Percentiles rank a stretch among this genome's conserved stretches.
Conservation (phyloP, 2,797 vertebrate genomes). For the Sternarchorhynchus goeldii region DNA sequence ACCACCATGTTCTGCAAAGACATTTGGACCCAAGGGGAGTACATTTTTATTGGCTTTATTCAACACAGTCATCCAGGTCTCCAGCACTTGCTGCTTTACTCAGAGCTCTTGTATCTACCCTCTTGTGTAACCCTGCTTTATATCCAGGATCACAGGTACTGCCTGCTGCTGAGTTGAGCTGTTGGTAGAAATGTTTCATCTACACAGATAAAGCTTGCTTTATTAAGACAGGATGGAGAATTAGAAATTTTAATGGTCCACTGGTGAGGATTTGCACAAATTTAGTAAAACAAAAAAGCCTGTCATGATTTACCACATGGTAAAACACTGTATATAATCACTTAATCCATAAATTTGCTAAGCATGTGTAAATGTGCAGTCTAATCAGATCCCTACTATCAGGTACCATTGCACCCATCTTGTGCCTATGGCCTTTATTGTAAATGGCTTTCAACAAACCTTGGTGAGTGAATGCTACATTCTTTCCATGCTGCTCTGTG, state of each 20-base stretch:
- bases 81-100: not conserved
- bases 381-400: not conserved
- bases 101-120: not conserved
- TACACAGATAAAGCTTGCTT: not conserved
- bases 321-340: not conserved
- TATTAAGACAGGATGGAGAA: not conserved
- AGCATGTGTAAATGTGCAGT: conserved; percentile 38
- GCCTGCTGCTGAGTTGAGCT: conserved; percentile 1
- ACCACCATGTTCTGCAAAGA: not conserved
- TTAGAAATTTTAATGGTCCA: not conserved
- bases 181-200: not conserved
- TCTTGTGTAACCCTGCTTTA: not conserved
- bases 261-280: not conserved
- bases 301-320: not conserved
- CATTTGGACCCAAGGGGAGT: not conserved
- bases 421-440: conserved; percentile 19
- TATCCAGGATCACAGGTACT: conserved; percentile 17
- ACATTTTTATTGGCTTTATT: not conserved
- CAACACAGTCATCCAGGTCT: not conserved
- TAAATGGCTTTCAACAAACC: conserved; percentile 12
- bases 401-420: conserved; percentile 12
- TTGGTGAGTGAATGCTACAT: conserved; percentile 12
- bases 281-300: not conserved
- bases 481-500: conserved; percentile 40
- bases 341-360: not conserved